Percentiles rank a stretch among this genome's conserved stretches.
phyloP scores from a whole-genome alignment of 2,797 vertebrate genomes.

The Rhadinocentrus ornatus region DNA sequence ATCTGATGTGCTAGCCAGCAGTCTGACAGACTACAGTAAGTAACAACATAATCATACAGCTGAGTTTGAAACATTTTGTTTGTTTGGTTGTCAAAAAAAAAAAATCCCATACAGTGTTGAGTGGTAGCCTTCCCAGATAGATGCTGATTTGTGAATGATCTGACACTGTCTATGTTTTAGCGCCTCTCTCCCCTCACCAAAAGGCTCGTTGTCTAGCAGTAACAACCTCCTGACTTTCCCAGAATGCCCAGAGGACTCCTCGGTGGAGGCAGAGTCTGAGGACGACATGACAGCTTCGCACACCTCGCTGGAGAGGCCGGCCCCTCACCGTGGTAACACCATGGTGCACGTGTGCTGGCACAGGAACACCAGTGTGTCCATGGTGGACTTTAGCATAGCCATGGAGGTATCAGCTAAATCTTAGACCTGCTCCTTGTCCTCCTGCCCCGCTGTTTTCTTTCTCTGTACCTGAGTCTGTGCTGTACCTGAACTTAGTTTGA shows the following conservation, averaged over 20 bases:
- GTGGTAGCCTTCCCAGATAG: neutral
- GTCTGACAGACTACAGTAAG: slow-evolving; percentile 90
- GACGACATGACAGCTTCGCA: slow-evolving; percentile 90
- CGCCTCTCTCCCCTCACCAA: slow-evolving; percentile 48
- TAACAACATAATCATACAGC: neutral
- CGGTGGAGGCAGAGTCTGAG: slow-evolving; percentile 93
- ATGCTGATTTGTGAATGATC: slow-evolving; percentile 42
- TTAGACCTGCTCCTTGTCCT: slow-evolving; percentile 72
- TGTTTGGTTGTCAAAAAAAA: neutral
- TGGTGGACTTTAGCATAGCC: slow-evolving; percentile 98
- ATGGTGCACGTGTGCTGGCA: slow-evolving; percentile 99
- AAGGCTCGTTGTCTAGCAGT: slow-evolving; percentile 63
- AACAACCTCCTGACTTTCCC: slow-evolving; percentile 82
- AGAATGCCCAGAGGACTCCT: slow-evolving; percentile 92
- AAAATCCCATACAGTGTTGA: neutral
- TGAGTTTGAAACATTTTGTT: neutral
- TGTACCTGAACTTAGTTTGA: slow-evolving; percentile 57
- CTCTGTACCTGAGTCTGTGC: slow-evolving; percentile 63
- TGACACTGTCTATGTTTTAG: slow-evolving; percentile 63
- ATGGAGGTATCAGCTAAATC: slow-evolving; percentile 90
- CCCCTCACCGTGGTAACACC: slow-evolving; percentile 96
- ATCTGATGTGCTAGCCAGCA: slow-evolving; percentile 86
- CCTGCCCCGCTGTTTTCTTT: slow-evolving; percentile 53
- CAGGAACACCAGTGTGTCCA: slow-evolving; percentile 98
- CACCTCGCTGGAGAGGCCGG: slow-evolving; percentile 89